phyloP scores from a whole-genome alignment of 2,888 invertebrate genomes.

The Linnaemya vulpina region DNA sequence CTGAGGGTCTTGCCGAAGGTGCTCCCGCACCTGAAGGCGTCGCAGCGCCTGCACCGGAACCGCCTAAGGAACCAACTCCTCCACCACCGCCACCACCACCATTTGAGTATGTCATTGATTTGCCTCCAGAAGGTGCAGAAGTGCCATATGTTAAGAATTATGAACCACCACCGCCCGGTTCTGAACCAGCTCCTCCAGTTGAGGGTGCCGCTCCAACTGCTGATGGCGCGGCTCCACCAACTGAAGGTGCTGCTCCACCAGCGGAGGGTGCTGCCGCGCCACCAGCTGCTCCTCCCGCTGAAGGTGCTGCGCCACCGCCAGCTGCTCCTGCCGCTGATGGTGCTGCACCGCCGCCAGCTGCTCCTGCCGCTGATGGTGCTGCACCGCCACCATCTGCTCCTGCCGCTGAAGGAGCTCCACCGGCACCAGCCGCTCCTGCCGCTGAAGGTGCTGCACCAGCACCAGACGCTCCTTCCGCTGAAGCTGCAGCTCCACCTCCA shows the following conservation, averaged over 20 bases:
- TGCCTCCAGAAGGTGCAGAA: conserved; percentile 83
- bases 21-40: conserved; percentile 77
- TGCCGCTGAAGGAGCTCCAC: conserved; percentile 74
- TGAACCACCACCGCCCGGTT: conserved; percentile 82
- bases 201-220: conserved; percentile 78
- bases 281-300: conserved; percentile 75
- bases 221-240: conserved; percentile 76
- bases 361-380: conserved; percentile 73
- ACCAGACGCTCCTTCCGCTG: conserved; percentile 74
- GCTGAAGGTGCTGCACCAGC: conserved; percentile 74
- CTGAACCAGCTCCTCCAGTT: conserved; percentile 79
- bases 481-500: conserved; percentile 57
- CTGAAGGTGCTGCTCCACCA: conserved; percentile 69
- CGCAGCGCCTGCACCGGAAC: conserved; percentile 76
- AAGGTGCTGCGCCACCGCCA: conserved; percentile 73
- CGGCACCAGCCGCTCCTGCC: conserved; percentile 71
- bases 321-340: conserved; percentile 76
- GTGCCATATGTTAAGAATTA: conserved; percentile 83
- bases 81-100: conserved; percentile 83
- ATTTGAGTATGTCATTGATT: conserved; percentile 82
- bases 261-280: conserved; percentile 78
- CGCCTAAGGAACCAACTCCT: conserved; percentile 81
- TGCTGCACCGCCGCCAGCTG: conserved; percentile 76
- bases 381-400: conserved; percentile 73
- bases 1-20: conserved; percentile 77